A percentile compares a stretch with the other conserved stretches of the same genome.
These are phyloP conservation scores for Artemia sinica DNA, from an alignment of 2,888 invertebrate species.

Conservation along the genomic window DNA sequence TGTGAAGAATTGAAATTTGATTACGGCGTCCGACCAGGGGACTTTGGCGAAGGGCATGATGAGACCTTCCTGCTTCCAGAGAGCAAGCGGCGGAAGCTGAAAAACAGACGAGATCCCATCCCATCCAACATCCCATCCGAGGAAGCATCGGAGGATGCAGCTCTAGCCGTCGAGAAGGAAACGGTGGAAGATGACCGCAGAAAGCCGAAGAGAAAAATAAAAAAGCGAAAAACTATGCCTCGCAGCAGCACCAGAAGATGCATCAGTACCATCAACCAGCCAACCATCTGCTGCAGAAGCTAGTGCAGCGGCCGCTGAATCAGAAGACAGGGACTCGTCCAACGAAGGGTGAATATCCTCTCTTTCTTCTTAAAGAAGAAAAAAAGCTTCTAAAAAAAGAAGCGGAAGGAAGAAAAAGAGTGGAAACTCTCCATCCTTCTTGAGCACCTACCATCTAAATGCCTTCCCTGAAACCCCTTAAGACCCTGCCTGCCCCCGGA, in stretches of 20 bases:
- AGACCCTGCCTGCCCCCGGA: conserved; percentile 9
- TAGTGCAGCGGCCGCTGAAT: no score
- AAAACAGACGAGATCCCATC: neutral
- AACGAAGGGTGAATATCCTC: neutral
- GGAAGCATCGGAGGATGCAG: no score
- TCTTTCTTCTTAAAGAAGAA: conserved; percentile 7
- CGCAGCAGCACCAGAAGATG: neutral
- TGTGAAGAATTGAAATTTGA: no score
- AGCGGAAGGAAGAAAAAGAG: conserved; percentile 8
- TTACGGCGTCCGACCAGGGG: no score
- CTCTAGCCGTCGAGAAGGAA: conserved; percentile 12
- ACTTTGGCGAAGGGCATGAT: no score
- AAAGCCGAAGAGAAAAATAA: neutral
- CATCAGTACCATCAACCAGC: neutral
- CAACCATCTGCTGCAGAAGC: conserved; percentile 13
- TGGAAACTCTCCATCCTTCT: conserved; percentile 10
- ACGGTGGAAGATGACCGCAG: conserved; percentile 2
- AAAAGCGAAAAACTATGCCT: neutral
- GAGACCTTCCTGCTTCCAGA: conserved; percentile 11
- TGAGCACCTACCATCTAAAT: no score
- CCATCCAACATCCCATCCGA: conserved; percentile 13
- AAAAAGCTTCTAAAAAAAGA: neutral
- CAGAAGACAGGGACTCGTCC: no score
- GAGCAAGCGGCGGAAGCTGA: conserved; percentile 11
- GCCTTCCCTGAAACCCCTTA: conserved; percentile 3